A percentile compares a stretch with the other conserved stretches of the same genome.
These are phyloP conservation scores for Echinarachnius parma DNA, from an alignment of 53 echinoderm and acorn worm species.

Conservation along the genomic window DNA sequence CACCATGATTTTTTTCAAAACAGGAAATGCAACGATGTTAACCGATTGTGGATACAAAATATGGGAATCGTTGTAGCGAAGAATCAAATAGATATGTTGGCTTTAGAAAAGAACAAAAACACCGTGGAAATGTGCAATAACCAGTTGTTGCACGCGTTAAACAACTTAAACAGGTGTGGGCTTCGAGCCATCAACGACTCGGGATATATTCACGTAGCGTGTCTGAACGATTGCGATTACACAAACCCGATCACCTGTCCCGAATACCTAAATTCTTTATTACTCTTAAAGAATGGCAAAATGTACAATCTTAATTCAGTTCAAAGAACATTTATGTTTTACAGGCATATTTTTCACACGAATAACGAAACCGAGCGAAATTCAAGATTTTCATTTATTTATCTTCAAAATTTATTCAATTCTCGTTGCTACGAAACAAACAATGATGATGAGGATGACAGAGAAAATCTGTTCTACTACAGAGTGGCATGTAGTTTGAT, in stretches of 20 bases:
- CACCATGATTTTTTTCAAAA: too few species aligned
- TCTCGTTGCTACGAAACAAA: neutral
- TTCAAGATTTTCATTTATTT: neutral
- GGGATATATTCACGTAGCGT: neutral
- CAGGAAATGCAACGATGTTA: too few species aligned
- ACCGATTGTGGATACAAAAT: too few species aligned
- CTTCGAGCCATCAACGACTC: neutral
- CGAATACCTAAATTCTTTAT: neutral
- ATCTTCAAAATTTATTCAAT: neutral
- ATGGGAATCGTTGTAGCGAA: too few species aligned
- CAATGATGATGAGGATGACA: neutral
- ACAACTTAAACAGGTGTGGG: too few species aligned
- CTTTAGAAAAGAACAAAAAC: too few species aligned
- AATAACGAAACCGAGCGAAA: neutral
- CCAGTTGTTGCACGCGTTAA: too few species aligned
- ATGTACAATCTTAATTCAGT: neutral
- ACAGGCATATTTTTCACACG: neutral
- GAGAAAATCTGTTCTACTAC: neutral
- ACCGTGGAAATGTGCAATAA: too few species aligned
- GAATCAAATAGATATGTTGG: too few species aligned
- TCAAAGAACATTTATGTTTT: neutral
- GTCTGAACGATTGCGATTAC: neutral
- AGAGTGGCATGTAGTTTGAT: neutral
- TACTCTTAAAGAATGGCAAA: neutral
- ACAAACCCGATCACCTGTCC: constrained; percentile 3